Conservation (phyloP, 1,140 invertebrate species). For the Caenorhabditis briggsae region DNA sequence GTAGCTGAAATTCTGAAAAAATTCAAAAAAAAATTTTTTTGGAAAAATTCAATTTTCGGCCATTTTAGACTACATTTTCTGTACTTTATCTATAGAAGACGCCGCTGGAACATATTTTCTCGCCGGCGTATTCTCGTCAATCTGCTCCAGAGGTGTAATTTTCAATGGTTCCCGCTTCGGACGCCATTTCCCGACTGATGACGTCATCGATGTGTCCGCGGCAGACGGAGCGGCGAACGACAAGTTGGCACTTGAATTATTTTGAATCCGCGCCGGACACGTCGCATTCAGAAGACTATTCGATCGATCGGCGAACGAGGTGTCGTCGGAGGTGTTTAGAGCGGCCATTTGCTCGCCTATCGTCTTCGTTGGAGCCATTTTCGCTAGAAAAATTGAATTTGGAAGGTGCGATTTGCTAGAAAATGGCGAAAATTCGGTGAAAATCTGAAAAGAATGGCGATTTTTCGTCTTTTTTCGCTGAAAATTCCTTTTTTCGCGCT, state of each 20-base stretch:
- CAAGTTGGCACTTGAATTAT: not conserved
- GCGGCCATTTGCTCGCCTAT: slow-evolving; percentile 43
- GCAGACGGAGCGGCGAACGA: not conserved
- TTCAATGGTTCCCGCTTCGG: slow-evolving; percentile 21
- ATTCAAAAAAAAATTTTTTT: not conserved
- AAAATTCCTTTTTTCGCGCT: no score
- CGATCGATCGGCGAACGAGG: slow-evolving; percentile 38
- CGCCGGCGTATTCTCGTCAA: slow-evolving; percentile 1
- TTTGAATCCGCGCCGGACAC: slow-evolving; percentile 22
- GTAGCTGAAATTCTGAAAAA: not conserved
- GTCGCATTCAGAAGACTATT: slow-evolving; percentile 27
- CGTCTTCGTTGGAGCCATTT: not conserved
- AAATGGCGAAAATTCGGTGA: not conserved
- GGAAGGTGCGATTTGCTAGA: no score
- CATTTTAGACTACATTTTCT: not conserved
- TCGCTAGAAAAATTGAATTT: not conserved
- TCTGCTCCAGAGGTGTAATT: slow-evolving; percentile 22
- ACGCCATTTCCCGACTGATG: not conserved
- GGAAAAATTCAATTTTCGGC: not conserved
- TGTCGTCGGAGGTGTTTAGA: slow-evolving; percentile 17
- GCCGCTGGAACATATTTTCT: not conserved
- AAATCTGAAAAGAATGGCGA: not conserved
- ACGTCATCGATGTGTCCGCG: not conserved
- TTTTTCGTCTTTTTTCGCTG: not conserved
- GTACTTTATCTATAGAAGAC: not conserved